These are phyloP conservation scores for Tridacna gigas DNA, from an alignment of 2,888 invertebrate genomes.

Conservation along the genomic window DNA sequence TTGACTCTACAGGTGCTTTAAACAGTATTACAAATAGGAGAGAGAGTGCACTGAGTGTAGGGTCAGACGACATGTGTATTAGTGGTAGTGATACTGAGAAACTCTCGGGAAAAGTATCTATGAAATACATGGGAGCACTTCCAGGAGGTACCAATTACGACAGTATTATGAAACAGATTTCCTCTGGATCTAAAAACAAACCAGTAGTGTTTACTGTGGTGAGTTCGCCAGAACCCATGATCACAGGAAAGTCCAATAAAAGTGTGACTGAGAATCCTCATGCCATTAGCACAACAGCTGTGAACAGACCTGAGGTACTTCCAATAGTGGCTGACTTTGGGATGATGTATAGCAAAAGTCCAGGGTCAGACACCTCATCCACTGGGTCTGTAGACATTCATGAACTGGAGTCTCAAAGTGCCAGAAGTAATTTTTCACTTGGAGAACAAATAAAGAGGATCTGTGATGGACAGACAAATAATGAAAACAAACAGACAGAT, in stretches of 20 bases:
- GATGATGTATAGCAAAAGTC: conserved; percentile 51
- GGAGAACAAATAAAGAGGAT: conserved; percentile 69
- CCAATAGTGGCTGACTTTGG: conserved; percentile 27
- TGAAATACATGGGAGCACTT: conserved; percentile 71
- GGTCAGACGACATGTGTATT: conserved; percentile 46
- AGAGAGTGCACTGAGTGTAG: conserved; percentile 55
- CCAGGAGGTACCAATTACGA: conserved; percentile 58
- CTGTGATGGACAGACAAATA: conserved; percentile 51
- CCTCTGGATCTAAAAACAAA: conserved; percentile 51
- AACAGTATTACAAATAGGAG: conserved; percentile 29
- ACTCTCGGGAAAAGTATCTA: conserved; percentile 52
- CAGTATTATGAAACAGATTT: conserved; percentile 58
- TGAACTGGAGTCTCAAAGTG: conserved; percentile 67
- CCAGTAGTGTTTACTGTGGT: conserved; percentile 58
- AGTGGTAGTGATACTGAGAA: conserved; percentile 62
- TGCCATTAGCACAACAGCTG: not conserved
- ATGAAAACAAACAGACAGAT: not conserved
- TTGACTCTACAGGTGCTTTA: not conserved
- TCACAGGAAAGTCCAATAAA: conserved; percentile 35
- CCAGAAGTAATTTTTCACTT: conserved; percentile 67
- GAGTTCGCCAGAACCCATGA: conserved; percentile 56
- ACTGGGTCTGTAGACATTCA: conserved; percentile 46
- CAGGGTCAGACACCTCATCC: conserved; percentile 41
- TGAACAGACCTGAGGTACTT: not conserved
- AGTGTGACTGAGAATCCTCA: conserved; percentile 30